Evolutionary conservation across 2,888 invertebrate species (phyloP).

Genomic region (Selenia dentaria): DNA sequence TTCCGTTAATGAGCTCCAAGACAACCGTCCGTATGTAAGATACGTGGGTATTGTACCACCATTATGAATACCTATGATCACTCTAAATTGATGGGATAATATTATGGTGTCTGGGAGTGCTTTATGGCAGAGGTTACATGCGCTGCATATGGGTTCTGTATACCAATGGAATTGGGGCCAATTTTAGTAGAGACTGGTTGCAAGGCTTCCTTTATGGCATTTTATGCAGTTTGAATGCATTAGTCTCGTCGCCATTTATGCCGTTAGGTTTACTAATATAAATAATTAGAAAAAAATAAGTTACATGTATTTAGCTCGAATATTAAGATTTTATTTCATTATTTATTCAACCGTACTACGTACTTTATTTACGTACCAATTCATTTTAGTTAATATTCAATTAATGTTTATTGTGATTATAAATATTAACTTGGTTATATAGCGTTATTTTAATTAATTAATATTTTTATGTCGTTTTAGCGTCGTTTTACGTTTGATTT

Average conservation of each 20-base stretch:
- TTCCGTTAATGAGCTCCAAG: slow-evolving; percentile 74
- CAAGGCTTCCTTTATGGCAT: slow-evolving; percentile 16
- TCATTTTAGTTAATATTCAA: too few relatives aligned
- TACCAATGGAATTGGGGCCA: slow-evolving; percentile 56
- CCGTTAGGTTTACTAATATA: too few relatives aligned
- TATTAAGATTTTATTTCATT: too few relatives aligned
- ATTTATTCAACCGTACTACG: too few relatives aligned
- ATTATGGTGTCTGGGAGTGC: slow-evolving; percentile 50
- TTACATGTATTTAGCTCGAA: too few relatives aligned
- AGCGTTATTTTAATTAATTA: too few relatives aligned
- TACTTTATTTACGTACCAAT: too few relatives aligned
- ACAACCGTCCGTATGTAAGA: slow-evolving; percentile 58
- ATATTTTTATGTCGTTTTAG: too few relatives aligned
- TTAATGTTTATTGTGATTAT: too few relatives aligned
- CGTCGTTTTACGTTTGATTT: too few relatives aligned
- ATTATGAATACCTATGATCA: slow-evolving; percentile 34
- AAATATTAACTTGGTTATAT: too few relatives aligned
- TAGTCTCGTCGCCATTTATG: background rate
- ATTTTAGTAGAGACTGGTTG: slow-evolving; percentile 39
- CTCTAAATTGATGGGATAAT: slow-evolving; percentile 55
- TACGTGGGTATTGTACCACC: background rate
- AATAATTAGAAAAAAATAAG: too few relatives aligned
- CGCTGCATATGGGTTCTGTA: slow-evolving; percentile 55
- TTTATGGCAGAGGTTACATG: slow-evolving; percentile 48
- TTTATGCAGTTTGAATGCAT: slow-evolving; percentile 14